Base-by-base conservation (phyloP, 2,888 invertebrate genomes). In the Hetaerina titia region DNA sequence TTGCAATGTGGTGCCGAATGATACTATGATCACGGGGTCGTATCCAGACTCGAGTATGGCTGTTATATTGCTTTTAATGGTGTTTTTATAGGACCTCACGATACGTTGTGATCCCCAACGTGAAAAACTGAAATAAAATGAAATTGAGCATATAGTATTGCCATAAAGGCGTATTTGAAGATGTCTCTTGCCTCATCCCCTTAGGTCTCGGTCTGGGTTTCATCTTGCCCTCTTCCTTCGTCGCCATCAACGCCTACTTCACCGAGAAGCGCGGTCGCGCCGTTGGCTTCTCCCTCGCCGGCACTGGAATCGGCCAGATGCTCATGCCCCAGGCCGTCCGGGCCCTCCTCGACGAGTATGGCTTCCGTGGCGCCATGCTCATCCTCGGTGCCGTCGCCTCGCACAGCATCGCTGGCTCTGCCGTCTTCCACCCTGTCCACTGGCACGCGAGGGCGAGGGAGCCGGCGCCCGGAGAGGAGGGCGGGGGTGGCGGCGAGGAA, bases 261-360 rank as follows among this genome's bases (percentile, higher is more conserved):
- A 97, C 97, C 95, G 97, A 97, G 95, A 97, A 97, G 96, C 98
- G 98, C 96, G 98, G 98, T 95, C 97, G 98, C 87, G 98, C 98
- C n/a, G 98, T 98, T 95, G 98, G 98, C 2, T 97, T 98, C 63
- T 98, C 98, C 0, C 97, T 98, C 97, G 98, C 98, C 58, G 98
- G 98, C 95, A 98, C 98, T 95, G 98, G 98, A 95, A 96, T 98
- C 58, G 98, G 98, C 6, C 98, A 98, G 96, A 98, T 98, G 96
- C 96, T 98, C 95, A 98, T 98, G 97, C 98, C 98, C 6, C 98
- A 98, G 96, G 97, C 98, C 95, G 98, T 98, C 95, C 96, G 96
- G 89, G 97, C 97, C 96, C 97, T 98, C 92, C 96, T 98, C 95
- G 97, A 97, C 95, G 97, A 97, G 96, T 98, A 97, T 96, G 98